Base-by-base conservation (phyloP, 2,113 vertebrate species). In the Balaeniceps rex region DNA sequence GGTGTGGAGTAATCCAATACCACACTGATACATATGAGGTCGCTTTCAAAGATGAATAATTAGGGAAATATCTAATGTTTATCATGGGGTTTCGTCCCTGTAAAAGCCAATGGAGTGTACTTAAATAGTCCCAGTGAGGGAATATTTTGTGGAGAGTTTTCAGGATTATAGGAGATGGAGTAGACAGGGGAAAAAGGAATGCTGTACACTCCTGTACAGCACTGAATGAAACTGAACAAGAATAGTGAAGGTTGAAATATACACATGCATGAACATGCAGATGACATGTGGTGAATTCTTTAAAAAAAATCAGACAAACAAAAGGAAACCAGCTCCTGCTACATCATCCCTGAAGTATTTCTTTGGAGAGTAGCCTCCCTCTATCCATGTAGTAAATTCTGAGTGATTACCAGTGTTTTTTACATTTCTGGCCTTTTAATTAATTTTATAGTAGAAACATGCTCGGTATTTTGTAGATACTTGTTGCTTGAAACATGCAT, bases 381-480 rank as follows among this genome's bases (percentile, higher is more conserved):
- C 31, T 49, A 28, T 28, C 68, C 6, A 21, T 51, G 12, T n/a
- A 65, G 12, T 58, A 82, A 97, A 94, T 44, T 80, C 64, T 46
- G 18, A 89, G 29, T 66, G 26, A 29, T 68, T 79, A 57, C 57
- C n/a, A 65, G 4, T 7, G 19, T 9, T 34, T 38, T 79, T 94
- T 87, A 61, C 7, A 28, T 92, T 94, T 78, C 60, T 88, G 57
- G 4, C 28, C 71, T 94, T 96, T 58, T 84, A 86, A 92, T 93
- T 17, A 86, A 36, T 87, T 88, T 85, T 87, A 34, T 33, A 17
- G 52, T 36, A 85, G 40, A 89, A 91, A 66, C 6, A 14, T n/a
- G 57, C 24, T 89, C 31, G 31, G n/a, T 78, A 60, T 83, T 68
- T 89, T 91, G n/a, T 44, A 69, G 46, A 25, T 79, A 84, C 14